Conservation (phyloP, 2,888 invertebrate genomes). For the Torymus aiolomorphi region DNA sequence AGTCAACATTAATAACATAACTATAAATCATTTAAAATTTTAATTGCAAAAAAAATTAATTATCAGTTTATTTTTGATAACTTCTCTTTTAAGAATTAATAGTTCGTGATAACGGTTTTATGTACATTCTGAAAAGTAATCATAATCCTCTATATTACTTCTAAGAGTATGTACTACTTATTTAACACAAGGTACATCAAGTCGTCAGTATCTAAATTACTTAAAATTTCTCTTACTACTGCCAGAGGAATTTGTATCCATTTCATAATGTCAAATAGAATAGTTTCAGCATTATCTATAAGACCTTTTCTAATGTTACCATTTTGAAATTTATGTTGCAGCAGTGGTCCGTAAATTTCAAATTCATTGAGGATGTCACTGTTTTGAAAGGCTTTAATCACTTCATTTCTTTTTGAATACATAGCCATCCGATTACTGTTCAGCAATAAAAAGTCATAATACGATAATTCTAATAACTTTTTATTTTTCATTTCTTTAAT, state of each 20-base stretch:
- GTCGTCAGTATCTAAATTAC: slow-evolving; percentile 25
- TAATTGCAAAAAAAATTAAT: no score
- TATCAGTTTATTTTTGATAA: no score
- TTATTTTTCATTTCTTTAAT: slow-evolving; percentile 17
- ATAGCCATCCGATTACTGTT: slow-evolving; percentile 30
- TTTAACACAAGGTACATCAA: background rate
- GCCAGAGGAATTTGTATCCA: slow-evolving; percentile 14
- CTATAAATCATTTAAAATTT: no score
- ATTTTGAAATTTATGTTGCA: slow-evolving; percentile 19
- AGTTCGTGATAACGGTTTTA: no score
- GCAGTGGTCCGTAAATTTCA: slow-evolving; percentile 28
- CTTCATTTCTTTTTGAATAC: slow-evolving; percentile 30
- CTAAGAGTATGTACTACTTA: no score
- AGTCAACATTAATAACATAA: no score
- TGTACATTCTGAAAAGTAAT: no score
- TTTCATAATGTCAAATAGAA: slow-evolving; percentile 30
- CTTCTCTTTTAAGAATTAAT: no score
- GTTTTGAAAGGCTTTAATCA: slow-evolving; percentile 12
- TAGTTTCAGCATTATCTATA: slow-evolving; percentile 29
- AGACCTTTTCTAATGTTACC: slow-evolving; percentile 22
- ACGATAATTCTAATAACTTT: slow-evolving; percentile 21
- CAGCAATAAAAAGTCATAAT: slow-evolving; percentile 27
- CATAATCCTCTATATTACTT: no score
- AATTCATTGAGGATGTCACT: slow-evolving; percentile 18
- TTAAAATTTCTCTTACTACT: slow-evolving; percentile 28